These are phyloP conservation scores for Gorsachius magnificus DNA, from an alignment of 2,797 vertebrate genomes.

Conservation along the genomic window DNA sequence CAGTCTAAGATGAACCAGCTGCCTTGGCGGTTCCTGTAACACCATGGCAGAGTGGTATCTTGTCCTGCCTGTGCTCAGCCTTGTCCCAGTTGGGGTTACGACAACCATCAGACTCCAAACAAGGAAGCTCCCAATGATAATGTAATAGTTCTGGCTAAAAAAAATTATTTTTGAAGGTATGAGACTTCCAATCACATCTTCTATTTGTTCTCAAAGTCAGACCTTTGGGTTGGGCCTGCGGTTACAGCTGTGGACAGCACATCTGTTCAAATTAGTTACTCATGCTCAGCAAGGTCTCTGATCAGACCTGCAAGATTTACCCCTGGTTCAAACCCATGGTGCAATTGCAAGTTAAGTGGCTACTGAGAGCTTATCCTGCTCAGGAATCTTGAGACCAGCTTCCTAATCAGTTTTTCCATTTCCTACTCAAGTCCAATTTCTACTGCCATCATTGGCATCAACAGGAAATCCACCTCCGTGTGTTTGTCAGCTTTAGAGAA, in stretches of 20 bases:
- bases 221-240: background rate
- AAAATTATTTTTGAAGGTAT: background rate
- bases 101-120: background rate
- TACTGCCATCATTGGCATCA: background rate
- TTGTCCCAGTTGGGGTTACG: background rate
- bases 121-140: background rate
- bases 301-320: background rate
- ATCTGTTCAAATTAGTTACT: background rate
- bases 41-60: background rate
- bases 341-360: background rate
- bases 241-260: background rate
- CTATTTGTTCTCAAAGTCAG: background rate
- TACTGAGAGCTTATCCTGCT: background rate
- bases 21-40: accelerated
- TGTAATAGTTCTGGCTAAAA: background rate
- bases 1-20: background rate
- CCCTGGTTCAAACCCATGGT: background rate
- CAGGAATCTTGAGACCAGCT: background rate
- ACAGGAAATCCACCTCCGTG: background rate
- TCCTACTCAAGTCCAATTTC: background rate
- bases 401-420: background rate
- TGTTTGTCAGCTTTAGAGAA: background rate
- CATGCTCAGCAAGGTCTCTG: background rate
- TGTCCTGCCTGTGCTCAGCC: background rate
- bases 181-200: background rate